Percentiles rank a stretch among this genome's conserved stretches.
Evolutionary conservation across 2,113 vertebrate genomes (phyloP).

Genomic region (Pitta sordida): DNA sequence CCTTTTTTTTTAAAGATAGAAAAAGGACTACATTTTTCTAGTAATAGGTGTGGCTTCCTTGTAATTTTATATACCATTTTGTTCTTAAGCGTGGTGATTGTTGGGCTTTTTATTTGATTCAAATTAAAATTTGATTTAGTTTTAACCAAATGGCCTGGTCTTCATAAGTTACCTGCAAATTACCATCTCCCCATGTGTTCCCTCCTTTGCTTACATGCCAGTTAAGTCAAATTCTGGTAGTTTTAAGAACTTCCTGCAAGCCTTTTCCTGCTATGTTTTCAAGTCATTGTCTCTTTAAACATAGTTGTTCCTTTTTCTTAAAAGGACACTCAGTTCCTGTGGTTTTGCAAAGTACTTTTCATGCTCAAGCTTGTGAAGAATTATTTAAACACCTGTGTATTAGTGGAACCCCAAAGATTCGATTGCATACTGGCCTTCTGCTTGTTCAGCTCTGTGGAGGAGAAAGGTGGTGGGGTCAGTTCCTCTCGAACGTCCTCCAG

Average conservation of each 20-base stretch:
- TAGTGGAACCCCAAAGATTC: conserved; percentile 96
- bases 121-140: not conserved
- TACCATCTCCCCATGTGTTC: not conserved
- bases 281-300: not conserved
- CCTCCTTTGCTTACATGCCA: not conserved
- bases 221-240: not conserved
- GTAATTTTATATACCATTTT: not conserved
- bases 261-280: not conserved
- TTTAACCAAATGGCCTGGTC: not conserved
- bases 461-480: conserved; percentile 98
- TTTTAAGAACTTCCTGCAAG: not conserved
- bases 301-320: conserved; percentile 11
- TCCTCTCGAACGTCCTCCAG: conserved; percentile 96
- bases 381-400: conserved; percentile 98
- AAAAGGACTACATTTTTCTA: not conserved
- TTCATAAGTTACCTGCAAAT: not conserved
- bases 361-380: conserved; percentile 95
- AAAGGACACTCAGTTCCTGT: conserved; percentile 91
- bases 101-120: not conserved
- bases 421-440: conserved; percentile 91
- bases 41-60: not conserved
- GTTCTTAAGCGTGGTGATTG: not conserved
- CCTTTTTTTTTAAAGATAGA: too few relatives aligned
- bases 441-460: conserved; percentile 95
- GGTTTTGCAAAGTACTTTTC: conserved; percentile 94